Conservation (phyloP, 2,888 invertebrate genomes). For the Mellilla xanthometata region DNA sequence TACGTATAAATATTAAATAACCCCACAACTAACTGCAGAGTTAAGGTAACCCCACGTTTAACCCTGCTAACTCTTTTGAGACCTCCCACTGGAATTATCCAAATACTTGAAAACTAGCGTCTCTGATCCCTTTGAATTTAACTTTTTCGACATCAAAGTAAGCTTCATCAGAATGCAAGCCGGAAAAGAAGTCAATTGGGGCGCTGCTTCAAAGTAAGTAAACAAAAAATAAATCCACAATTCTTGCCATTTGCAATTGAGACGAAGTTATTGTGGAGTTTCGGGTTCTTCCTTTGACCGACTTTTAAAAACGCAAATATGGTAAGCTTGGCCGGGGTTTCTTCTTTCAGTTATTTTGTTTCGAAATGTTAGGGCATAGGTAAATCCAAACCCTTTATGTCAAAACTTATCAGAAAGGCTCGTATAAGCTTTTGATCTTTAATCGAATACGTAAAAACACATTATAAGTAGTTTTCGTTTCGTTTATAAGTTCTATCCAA, state of each 20-base stretch:
- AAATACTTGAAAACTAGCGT: slow-evolving; percentile 26
- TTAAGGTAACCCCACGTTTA: slow-evolving; percentile 7
- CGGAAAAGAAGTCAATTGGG: slow-evolving; percentile 30
- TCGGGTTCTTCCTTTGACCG: too few species aligned
- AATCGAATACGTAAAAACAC: too few species aligned
- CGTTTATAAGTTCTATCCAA: too few species aligned
- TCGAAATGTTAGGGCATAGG: too few species aligned
- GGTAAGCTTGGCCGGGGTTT: too few species aligned
- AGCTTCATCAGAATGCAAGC: slow-evolving; percentile 20
- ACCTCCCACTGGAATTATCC: slow-evolving; percentile 16
- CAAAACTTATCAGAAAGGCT: too few species aligned
- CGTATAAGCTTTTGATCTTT: too few species aligned
- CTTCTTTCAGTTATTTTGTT: too few species aligned
- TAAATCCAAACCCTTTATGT: too few species aligned
- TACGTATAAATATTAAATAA: background rate
- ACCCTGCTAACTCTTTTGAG: slow-evolving; percentile 15
- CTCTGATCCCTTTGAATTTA: slow-evolving; percentile 30
- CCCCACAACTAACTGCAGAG: background rate
- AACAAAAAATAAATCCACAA: slow-evolving; percentile 15
- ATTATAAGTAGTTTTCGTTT: too few species aligned
- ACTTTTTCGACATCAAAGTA: slow-evolving; percentile 33
- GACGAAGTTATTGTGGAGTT: slow-evolving; percentile 6
- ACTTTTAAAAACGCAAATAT: too few species aligned
- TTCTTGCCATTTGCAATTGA: slow-evolving; percentile 10
- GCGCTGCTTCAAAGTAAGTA: slow-evolving; percentile 28